Percentiles rank a stretch among this genome's conserved stretches.
phyloP scores from a whole-genome alignment of 2,888 invertebrate species.

The Aspidiotus rigidus region DNA sequence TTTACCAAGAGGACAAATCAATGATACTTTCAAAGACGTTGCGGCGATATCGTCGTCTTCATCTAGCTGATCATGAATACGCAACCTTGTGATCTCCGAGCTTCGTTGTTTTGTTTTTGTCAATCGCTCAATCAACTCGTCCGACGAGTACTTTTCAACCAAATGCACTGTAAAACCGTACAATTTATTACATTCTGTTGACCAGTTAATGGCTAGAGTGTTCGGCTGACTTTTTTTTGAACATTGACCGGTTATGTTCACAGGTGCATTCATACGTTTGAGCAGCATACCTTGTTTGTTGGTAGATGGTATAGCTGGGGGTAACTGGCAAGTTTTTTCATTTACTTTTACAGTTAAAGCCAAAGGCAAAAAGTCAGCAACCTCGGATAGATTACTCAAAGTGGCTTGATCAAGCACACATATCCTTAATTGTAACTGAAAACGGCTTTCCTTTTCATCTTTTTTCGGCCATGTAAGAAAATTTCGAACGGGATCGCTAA shows the following conservation, averaged over 20 bases:
- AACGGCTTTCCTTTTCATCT: constrained; percentile 9
- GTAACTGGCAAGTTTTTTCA: constrained; percentile 20
- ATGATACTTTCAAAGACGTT: constrained; percentile 43
- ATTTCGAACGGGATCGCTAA: constrained; percentile 1
- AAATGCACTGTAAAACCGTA: constrained; percentile 80
- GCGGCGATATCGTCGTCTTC: constrained; percentile 23
- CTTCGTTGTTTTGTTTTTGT: constrained; percentile 82
- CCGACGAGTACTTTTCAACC: constrained; percentile 75
- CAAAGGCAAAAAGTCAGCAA: constrained; percentile 18
- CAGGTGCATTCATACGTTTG: constrained; percentile 60
- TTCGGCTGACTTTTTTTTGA: constrained; percentile 81
- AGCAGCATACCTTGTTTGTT: constrained; percentile 27
- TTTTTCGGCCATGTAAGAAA: constrained; percentile 6
- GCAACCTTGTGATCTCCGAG: constrained; percentile 50
- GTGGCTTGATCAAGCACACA: not conserved
- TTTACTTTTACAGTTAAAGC: constrained; percentile 19
- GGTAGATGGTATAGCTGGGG: constrained; percentile 24
- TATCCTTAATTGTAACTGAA: constrained; percentile 20
- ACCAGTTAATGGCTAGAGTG: constrained; percentile 82
- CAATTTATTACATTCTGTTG: constrained; percentile 70
- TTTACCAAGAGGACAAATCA: constrained; percentile 89
- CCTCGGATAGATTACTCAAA: not conserved
- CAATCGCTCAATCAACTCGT: constrained; percentile 69
- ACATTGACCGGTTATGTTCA: constrained; percentile 83
- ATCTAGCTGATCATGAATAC: constrained; percentile 5